phyloP scores from a whole-genome alignment of 2,888 invertebrate species.

The Drosophila siamana region DNA sequence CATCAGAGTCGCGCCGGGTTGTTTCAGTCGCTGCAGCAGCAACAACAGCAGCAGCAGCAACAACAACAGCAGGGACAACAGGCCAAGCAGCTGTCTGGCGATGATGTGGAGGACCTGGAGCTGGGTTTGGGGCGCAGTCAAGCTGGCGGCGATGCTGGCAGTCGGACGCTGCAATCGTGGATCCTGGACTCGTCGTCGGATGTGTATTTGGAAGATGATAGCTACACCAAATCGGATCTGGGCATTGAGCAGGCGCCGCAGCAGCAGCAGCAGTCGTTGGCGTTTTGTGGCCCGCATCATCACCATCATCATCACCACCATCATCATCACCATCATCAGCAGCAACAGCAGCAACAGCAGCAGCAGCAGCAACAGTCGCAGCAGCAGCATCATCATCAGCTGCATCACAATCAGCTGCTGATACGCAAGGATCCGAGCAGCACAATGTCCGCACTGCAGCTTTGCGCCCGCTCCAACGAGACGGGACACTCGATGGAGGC shows the following conservation, averaged over 20 bases:
- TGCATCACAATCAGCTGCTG: slow-evolving; percentile 62
- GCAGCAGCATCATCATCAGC: slow-evolving; percentile 64
- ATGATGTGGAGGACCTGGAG: slow-evolving; percentile 77
- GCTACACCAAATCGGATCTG: slow-evolving; percentile 85
- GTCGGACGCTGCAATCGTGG: slow-evolving; percentile 79
- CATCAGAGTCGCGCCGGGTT: slow-evolving; percentile 76
- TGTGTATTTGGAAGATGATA: slow-evolving; percentile 84
- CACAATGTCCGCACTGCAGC: slow-evolving; percentile 88
- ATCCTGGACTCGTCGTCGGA: slow-evolving; percentile 84
- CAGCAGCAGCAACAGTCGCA: slow-evolving; percentile 7
- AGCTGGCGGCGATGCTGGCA: slow-evolving; percentile 49
- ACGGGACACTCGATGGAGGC: neutral
- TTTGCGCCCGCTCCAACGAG: slow-evolving; percentile 67
- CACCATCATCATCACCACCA: slow-evolving; percentile 57
- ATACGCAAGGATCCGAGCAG: slow-evolving; percentile 88
- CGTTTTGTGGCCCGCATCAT: slow-evolving; percentile 56
- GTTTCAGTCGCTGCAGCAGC: slow-evolving; percentile 81
- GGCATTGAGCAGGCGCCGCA: slow-evolving; percentile 81
- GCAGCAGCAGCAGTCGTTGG: slow-evolving; percentile 39
- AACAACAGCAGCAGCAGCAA: slow-evolving; percentile 68
- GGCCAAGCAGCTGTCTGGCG: slow-evolving; percentile 43
- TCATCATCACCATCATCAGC: slow-evolving; percentile 39
- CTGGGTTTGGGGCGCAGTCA: slow-evolving; percentile 53
- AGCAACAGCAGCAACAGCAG: neutral
- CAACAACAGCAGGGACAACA: slow-evolving; percentile 44